Evolutionary conservation across 1,140 invertebrate species (phyloP).

Genomic region (Eulimnadia texana): DNA sequence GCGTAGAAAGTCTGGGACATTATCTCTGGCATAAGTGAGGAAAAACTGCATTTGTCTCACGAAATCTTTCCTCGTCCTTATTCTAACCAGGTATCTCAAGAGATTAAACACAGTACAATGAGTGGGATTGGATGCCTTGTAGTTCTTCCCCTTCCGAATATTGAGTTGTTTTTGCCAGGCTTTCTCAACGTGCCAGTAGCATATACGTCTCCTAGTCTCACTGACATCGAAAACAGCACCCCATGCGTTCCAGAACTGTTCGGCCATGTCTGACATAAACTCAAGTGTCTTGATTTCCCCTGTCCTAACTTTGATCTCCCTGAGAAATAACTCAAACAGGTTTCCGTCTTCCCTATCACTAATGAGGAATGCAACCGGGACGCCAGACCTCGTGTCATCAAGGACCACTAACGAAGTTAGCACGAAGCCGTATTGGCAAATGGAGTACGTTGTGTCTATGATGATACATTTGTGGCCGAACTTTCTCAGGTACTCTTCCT

Average conservation of each 20-base stretch:
- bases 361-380: conserved; percentile 2
- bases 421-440: background rate
- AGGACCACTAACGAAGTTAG: conserved; percentile 1
- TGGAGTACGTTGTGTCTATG: background rate
- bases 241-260: conserved; percentile 3
- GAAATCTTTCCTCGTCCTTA: background rate
- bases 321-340: background rate
- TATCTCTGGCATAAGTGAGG: background rate
- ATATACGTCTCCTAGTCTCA: background rate
- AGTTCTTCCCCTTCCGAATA: background rate
- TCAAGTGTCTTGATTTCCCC: background rate
- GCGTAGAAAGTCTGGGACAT: background rate
- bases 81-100: background rate
- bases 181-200: conserved; percentile 3
- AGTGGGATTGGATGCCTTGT: background rate
- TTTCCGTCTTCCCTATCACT: conserved; percentile 7
- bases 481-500: background rate
- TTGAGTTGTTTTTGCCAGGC: background rate
- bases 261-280: conserved; percentile 7
- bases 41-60: background rate
- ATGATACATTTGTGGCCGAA: background rate
- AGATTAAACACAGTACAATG: background rate
- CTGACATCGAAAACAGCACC: background rate
- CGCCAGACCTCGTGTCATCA: background rate
- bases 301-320: background rate